Evolutionary conservation across 2,888 invertebrate species (phyloP), one percentile per base, ranked within the genome.

Genomic region (Phaonia tiefii): DNA sequence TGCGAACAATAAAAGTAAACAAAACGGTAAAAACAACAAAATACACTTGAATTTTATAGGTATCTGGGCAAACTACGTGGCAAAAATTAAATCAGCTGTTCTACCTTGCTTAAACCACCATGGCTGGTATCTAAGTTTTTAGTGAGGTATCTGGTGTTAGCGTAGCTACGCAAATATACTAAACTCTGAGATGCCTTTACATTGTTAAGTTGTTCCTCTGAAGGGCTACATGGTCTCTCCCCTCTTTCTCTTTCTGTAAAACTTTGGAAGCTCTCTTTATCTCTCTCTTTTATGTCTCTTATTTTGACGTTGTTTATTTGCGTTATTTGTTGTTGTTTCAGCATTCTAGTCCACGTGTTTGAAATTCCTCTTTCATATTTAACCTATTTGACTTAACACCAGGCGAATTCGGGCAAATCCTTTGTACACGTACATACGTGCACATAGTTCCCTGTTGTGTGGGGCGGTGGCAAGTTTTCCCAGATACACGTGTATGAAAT

Each of bases 291-390:
- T 25, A 11, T 25, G n/a, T 17, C 26, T 22, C 37, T n/a, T n/a
- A 37, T 67, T 51, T 65, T 66, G 22, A 25, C 25, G 15, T 66
- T 22, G 39, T 8, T 67, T 65, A 58, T 42, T 54, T 49, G 7
- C 2, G 5, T 20, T 46, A 37, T 39, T 25, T 49, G 31, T 49
- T 54, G 17, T 22, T 56, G n/a, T 58, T 58, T 22, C 13, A 20
- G 11, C 39, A 63, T n/a, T 39, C 37, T 17, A 54, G 22, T 78
- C 42, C 81, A 81, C 81, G 81, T 81, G 81, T 58, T 81, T 75
- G 10, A 51, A 22, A 25, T 46, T 75, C 22, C 60, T 67, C 39
- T 54, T 65, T n/a, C 3, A 44, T 65, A 13, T 65, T 65, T 44
- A 13, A 65, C 44, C 44, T 65, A 44, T 56, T 4, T 51, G 31